phyloP scores from a whole-genome alignment of 2,888 invertebrate genomes.

The Drosophila multiciliata region DNA sequence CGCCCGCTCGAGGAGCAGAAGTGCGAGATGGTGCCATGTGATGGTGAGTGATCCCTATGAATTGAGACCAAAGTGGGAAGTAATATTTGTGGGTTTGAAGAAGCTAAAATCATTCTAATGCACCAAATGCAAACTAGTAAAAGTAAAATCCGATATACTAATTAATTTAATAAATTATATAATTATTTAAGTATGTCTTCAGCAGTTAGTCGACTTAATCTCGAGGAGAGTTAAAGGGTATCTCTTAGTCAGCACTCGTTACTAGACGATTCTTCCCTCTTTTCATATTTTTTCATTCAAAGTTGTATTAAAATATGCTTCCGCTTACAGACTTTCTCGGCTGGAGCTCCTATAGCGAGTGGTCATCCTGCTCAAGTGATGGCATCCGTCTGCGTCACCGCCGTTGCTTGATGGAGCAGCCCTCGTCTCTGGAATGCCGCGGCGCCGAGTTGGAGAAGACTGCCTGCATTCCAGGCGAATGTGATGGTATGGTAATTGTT shows the following conservation, averaged over 20 bases:
- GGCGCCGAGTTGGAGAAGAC: slow-evolving; percentile 90
- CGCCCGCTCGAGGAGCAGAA: slow-evolving; percentile 88
- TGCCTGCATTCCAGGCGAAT: slow-evolving; percentile 86
- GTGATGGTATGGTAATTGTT: slow-evolving; percentile 71
- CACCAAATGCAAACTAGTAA: not conserved
- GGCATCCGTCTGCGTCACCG: slow-evolving; percentile 90
- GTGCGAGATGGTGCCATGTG: slow-evolving; percentile 90
- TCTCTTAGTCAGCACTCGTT: not conserved
- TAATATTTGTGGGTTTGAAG: not conserved
- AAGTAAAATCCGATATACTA: not conserved
- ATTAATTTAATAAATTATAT: not conserved
- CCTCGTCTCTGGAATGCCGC: slow-evolving; percentile 88
- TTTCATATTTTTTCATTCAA: not conserved
- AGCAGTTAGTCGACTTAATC: not conserved
- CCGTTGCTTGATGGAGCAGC: slow-evolving; percentile 87
- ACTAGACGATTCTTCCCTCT: not conserved
- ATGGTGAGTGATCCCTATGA: slow-evolving; percentile 84
- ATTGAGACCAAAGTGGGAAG: not conserved
- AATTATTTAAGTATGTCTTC: not conserved
- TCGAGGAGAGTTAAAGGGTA: not conserved
- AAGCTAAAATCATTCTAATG: not conserved
- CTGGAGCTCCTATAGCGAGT: slow-evolving; percentile 92
- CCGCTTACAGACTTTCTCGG: slow-evolving; percentile 87
- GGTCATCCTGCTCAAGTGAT: slow-evolving; percentile 88
- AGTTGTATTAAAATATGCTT: not conserved